Evolutionary conservation across 2,888 invertebrate genomes (phyloP), one percentile per base, ranked within the genome.

Genomic region (Dinocampus coccinellae): DNA sequence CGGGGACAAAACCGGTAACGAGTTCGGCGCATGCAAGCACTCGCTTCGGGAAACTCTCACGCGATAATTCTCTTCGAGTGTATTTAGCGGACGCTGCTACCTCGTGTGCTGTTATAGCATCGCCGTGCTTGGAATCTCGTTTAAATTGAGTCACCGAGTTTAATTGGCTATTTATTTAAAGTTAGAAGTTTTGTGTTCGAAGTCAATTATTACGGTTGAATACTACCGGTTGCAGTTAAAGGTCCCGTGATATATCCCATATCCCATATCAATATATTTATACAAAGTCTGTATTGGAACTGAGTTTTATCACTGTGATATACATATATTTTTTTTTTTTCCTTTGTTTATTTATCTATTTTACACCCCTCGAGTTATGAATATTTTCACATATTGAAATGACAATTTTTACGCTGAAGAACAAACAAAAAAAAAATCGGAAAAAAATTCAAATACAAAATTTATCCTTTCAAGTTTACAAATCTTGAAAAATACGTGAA

Each of bases 1-100:
- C 53, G 77, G 76, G 79, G 82, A 83, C 83, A 82, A 83, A 83
- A 80, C 78, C 80, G 80, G 81, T 83, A 83, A 83, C 81, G 83
- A 83, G 83, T 80, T 78, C 47, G 75, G 73, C 68, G 79, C 84
- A 83, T 83, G 83, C 83, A 79, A 83, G 64, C 75, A 4, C 24
- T 57, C 73, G 36, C 57, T 70, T 66, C 67, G 73, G 72, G 67
- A 77, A 75, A 75, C 73, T 77, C 81, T 79, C 83, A 82, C 83
- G 83, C 83, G 80, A 83, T 81, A 73, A 70, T 70, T 72, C 66
- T 62, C 69, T 75, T 78, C 74, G 69, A 73, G 76, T 75, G 77
- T 81, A 79, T 78, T 80, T 79, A 77, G 63, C 63, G 63, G 63
- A 63, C 63, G 42, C 63, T 63, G 26, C 63, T 63, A 47, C 47